phyloP scores from a whole-genome alignment of 2,113 vertebrate species.

The Mastomys coucha region DNA sequence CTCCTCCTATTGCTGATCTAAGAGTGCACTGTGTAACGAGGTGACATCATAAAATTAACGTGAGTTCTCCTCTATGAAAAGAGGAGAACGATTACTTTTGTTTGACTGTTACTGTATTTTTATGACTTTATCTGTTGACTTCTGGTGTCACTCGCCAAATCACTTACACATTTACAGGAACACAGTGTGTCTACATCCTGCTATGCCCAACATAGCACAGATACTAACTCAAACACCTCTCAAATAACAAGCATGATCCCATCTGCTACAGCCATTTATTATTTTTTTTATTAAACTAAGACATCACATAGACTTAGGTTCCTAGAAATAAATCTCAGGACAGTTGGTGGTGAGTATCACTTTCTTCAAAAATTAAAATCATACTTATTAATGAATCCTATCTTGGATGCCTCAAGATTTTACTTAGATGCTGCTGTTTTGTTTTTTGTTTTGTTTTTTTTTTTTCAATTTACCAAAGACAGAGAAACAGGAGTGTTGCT shows the following conservation, averaged over 20 bases:
- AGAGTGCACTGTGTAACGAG: constrained; percentile 9
- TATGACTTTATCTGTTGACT: constrained; percentile 37
- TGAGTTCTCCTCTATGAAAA: constrained; percentile 36
- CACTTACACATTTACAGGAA: constrained; percentile 54
- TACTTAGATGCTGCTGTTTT: constrained; percentile 4
- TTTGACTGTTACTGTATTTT: constrained; percentile 33
- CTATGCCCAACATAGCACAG: neutral
- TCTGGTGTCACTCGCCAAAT: neutral
- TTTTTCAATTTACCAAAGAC: neutral
- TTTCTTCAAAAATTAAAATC: constrained; percentile 2
- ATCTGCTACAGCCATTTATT: neutral
- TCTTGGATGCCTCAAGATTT: constrained; percentile 19
- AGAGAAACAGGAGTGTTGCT: neutral
- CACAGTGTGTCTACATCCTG: constrained; percentile 38
- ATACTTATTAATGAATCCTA: constrained; percentile 43
- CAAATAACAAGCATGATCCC: constrained; percentile 1
- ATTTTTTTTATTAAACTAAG: neutral
- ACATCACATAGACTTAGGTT: constrained; percentile 24
- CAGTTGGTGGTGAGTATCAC: neutral
- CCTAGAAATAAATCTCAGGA: constrained; percentile 4
- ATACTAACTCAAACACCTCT: neutral
- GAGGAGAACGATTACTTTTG: neutral
- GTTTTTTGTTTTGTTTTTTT: neutral
- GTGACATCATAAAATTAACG: constrained; percentile 66
- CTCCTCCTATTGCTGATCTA: too few species aligned